Base-by-base conservation (phyloP, 1,140 invertebrate genomes). In the Tribolium madens region DNA sequence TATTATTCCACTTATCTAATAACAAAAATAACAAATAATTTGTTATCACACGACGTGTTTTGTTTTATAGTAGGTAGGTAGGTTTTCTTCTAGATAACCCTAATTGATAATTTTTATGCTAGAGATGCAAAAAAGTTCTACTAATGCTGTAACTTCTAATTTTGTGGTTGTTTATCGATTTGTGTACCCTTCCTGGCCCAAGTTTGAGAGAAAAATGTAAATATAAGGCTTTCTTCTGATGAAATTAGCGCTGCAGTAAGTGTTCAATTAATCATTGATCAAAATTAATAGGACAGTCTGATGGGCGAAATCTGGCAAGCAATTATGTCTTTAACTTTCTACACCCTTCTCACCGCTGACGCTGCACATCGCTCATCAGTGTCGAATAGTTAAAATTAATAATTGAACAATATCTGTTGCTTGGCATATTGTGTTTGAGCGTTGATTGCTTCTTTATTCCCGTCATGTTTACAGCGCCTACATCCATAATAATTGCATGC, bases 401-500 rank as follows among this genome's bases (percentile, higher is more conserved):
- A 72, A 72, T 72, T 52, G 70, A 72, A 72, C 70, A 72, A 72
- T 72, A 72, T 72, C 46, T 72, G 70, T 72, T 72, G 70, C 70
- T 72, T 12, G 70, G 70, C 18, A 33, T 52, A 52, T 50, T 72
- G 70, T 72, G 47, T 72, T n/a, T 48, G 70, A 48, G 70, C 70
- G 70, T 72, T 72, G 70, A 72, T 72, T 72, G 50, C 70, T 72
- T 72, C 70, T 72, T 72, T 72, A 72, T 72, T 72, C 70, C 14
- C 70, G 21, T 72, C 70, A 72, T 72, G 70, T 72, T 72, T 72
- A 72, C 70, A 72, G 21, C 70, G 70, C 50, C 70, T 48, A 52
- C 70, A 72, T 72, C 70, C 70, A 72, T 72, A 72, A 72, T 72
- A 72, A 72, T 72, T 72, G 70, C 70, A 72, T 72, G 70, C 70